Evolutionary conservation across 2,797 vertebrate genomes (phyloP).

Genomic region (Oreochromis grahami): DNA sequence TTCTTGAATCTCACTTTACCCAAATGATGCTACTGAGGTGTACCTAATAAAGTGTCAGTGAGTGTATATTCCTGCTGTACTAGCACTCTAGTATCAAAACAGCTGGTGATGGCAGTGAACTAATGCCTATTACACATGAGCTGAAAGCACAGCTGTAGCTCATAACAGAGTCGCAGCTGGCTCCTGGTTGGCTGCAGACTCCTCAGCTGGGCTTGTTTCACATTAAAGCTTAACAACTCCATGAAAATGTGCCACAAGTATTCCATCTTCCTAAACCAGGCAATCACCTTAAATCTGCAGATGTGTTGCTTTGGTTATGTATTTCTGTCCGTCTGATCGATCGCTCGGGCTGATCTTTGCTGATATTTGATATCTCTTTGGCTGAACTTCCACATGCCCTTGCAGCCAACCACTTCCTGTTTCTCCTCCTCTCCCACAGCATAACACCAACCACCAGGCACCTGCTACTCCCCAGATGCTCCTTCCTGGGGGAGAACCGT

Average conservation of each 20-base stretch:
- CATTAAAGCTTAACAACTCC: neutral
- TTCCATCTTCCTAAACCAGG: neutral
- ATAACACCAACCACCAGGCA: slow-evolving; percentile 73
- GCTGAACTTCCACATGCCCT: neutral
- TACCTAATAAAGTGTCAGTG: neutral
- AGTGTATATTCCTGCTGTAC: neutral
- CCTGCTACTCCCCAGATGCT: slow-evolving; percentile 71
- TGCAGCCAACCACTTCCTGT: neutral
- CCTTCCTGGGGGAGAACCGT: slow-evolving; percentile 53
- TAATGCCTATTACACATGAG: neutral
- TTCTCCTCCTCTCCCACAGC: slow-evolving; percentile 69
- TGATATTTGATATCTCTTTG: neutral
- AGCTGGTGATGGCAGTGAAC: neutral
- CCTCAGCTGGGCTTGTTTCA: neutral
- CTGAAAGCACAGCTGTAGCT: neutral
- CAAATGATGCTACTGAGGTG: neutral
- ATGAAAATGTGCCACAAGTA: neutral
- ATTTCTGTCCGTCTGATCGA: neutral
- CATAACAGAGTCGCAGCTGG: neutral
- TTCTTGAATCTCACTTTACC: no score
- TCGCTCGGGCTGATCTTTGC: neutral
- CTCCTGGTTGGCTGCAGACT: neutral
- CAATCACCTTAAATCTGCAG: neutral
- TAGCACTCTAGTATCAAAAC: neutral
- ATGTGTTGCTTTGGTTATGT: neutral